Conservation (phyloP, 2,888 invertebrate species). For the Automeris io region DNA sequence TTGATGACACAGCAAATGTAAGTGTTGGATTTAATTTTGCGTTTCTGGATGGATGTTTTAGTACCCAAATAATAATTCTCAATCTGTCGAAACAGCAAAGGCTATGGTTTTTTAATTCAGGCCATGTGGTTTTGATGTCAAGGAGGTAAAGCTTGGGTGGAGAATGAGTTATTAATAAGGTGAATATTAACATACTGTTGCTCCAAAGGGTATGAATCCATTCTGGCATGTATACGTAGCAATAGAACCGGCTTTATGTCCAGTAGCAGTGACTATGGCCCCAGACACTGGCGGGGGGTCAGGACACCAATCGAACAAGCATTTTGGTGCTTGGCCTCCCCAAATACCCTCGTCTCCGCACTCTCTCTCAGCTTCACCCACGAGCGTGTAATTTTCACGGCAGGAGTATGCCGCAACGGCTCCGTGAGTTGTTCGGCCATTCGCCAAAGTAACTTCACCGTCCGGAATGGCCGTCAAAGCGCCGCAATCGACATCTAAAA, state of each 20-base stretch:
- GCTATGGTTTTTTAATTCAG: too few relatives aligned
- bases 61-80: too few relatives aligned
- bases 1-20: too few relatives aligned
- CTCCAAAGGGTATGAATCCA: constrained; percentile 90
- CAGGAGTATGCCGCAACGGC: constrained; percentile 87
- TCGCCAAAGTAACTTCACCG: constrained; percentile 81
- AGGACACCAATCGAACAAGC: constrained; percentile 92
- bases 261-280: constrained; percentile 82
- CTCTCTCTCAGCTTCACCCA: constrained; percentile 82
- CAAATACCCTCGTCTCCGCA: constrained; percentile 86
- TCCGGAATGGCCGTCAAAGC: constrained; percentile 81
- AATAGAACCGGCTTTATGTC: constrained; percentile 87
- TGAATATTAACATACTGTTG: constrained; percentile 84
- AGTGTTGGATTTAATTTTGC: too few relatives aligned
- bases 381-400: constrained; percentile 89
- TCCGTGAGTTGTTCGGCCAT: constrained; percentile 86
- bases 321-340: constrained; percentile 87
- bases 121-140: constrained; percentile 1
- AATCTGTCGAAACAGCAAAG: too few relatives aligned
- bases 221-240: constrained; percentile 88
- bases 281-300: constrained; percentile 88
- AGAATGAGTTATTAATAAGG: too few relatives aligned
- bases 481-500: constrained; percentile 90
- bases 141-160: too few relatives aligned
- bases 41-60: too few relatives aligned